Percentiles rank a stretch among this genome's conserved stretches.
Evolutionary conservation across 2,888 invertebrate species (phyloP).

Genomic region (Acronicta leporina): DNA sequence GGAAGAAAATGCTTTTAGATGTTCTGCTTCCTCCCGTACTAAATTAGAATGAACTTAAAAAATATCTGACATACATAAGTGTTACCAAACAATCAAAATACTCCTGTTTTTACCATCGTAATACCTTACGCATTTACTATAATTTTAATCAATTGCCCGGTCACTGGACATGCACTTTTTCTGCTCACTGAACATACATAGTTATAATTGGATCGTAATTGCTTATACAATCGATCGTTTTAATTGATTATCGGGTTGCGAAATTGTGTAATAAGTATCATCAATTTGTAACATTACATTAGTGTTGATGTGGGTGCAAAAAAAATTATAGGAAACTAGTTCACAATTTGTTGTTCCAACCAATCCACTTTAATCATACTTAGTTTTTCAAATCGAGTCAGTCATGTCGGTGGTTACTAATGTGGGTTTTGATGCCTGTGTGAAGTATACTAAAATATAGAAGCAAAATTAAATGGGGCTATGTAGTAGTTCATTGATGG

Average conservation of each 20-base stretch:
- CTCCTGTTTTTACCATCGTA: slow-evolving; percentile 6
- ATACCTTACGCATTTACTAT: slow-evolving; percentile 29
- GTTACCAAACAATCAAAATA: slow-evolving; percentile 8
- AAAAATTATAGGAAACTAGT: neutral
- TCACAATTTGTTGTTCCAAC: neutral
- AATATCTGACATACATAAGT: neutral
- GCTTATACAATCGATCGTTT: slow-evolving; percentile 41
- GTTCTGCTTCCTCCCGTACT: too few relatives aligned
- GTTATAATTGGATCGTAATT: slow-evolving; percentile 50
- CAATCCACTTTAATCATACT: too few relatives aligned
- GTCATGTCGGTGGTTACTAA: too few relatives aligned
- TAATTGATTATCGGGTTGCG: slow-evolving; percentile 35
- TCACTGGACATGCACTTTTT: slow-evolving; percentile 41
- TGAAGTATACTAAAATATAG: too few relatives aligned
- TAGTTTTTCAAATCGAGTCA: too few relatives aligned
- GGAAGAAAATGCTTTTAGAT: too few relatives aligned
- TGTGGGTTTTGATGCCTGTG: too few relatives aligned
- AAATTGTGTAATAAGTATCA: slow-evolving; percentile 37
- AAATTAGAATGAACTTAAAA: neutral
- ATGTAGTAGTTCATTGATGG: too few relatives aligned
- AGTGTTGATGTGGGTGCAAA: slow-evolving; percentile 1
- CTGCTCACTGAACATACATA: slow-evolving; percentile 43
- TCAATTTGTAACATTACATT: slow-evolving; percentile 30
- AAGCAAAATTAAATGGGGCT: too few relatives aligned
- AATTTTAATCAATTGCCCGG: slow-evolving; percentile 28